These are phyloP conservation scores for Stenopsyche tienmushanensis DNA, from an alignment of 1,140 invertebrate species.

Conservation along the genomic window DNA sequence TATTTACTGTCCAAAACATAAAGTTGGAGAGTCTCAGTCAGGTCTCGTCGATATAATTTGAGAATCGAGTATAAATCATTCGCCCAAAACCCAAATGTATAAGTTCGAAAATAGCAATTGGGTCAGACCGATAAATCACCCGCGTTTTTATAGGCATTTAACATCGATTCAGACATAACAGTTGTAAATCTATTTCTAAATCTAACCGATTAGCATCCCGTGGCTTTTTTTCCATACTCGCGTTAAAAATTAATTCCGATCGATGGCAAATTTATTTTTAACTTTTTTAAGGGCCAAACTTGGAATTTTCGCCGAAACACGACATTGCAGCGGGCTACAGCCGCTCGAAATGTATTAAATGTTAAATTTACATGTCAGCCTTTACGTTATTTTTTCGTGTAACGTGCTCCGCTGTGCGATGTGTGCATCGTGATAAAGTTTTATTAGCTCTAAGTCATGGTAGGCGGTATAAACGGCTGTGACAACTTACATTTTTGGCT, in stretches of 20 bases:
- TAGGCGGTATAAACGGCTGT: too few relatives aligned
- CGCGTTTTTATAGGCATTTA: not conserved
- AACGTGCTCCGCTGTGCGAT: too few relatives aligned
- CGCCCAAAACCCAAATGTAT: not conserved
- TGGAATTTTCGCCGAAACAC: not conserved
- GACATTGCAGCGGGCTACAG: not conserved
- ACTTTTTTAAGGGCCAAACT: not conserved
- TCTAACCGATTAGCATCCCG: not conserved
- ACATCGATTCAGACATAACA: not conserved
- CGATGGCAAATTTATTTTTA: not conserved
- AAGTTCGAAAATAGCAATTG: too few relatives aligned
- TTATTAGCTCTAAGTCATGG: not conserved
- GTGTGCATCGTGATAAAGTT: not conserved
- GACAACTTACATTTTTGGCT: too few relatives aligned
- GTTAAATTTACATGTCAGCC: too few relatives aligned
- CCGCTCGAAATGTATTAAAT: not conserved
- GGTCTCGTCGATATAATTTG: too few relatives aligned
- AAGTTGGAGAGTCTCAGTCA: too few relatives aligned
- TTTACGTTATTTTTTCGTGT: too few relatives aligned
- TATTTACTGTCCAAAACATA: too few relatives aligned
- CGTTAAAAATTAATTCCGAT: not conserved
- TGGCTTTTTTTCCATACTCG: not conserved
- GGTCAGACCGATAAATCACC: not conserved
- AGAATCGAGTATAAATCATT: too few relatives aligned
- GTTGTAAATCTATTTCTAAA: not conserved